Conservation (phyloP, 2,797 vertebrate species). For the Falco naumanni region DNA sequence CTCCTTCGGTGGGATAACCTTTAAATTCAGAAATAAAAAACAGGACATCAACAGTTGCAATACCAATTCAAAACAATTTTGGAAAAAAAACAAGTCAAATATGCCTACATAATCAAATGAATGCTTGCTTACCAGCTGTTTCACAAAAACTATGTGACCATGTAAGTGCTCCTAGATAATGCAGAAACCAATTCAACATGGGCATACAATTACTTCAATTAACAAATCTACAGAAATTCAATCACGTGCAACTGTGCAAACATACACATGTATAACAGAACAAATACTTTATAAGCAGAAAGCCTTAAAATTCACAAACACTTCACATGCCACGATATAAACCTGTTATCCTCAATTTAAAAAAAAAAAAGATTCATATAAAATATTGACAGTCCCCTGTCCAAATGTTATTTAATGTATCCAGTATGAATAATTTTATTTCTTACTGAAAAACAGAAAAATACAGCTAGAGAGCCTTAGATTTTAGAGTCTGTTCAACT, state of each 20-base stretch:
- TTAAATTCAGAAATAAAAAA: constrained; percentile 35
- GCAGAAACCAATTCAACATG: neutral
- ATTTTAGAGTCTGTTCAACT: neutral
- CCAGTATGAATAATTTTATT: neutral
- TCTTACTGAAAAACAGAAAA: neutral
- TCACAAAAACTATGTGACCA: neutral
- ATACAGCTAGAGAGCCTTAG: neutral
- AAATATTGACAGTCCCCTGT: neutral
- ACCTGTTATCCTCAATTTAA: neutral
- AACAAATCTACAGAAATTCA: neutral
- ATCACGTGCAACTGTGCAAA: neutral
- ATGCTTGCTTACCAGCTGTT: neutral
- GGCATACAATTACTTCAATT: neutral
- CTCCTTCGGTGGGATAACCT: constrained; percentile 93
- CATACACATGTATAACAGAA: neutral
- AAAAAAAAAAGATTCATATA: neutral
- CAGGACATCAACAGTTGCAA: neutral
- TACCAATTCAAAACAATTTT: neutral
- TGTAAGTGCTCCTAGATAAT: neutral
- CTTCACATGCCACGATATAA: neutral
- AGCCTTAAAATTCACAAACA: neutral
- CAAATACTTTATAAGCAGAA: neutral
- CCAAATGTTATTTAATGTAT: neutral
- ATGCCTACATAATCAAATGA: neutral
- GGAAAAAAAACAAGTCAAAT: neutral